Conservation (phyloP, 2,888 invertebrate genomes). For the Furcula furcula region DNA sequence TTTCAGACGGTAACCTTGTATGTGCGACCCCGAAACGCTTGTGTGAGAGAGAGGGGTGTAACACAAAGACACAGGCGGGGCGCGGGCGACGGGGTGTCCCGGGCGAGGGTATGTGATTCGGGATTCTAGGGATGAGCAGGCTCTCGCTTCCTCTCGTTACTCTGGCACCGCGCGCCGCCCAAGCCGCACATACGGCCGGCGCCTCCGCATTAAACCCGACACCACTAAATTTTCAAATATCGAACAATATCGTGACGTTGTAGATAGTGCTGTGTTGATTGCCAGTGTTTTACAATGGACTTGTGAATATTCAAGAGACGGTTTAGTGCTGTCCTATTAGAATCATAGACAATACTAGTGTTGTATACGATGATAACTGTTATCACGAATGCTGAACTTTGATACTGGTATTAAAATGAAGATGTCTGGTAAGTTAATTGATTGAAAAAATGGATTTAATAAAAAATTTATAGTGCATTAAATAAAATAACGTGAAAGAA, state of each 20-base stretch:
- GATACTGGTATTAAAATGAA: conserved; percentile 63
- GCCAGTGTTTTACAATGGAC: conserved; percentile 1
- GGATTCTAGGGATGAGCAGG: conserved; percentile 82
- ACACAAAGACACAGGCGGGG: conserved; percentile 65
- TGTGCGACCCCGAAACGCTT: conserved; percentile 49
- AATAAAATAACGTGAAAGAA: no score
- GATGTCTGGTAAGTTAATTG: conserved; percentile 67
- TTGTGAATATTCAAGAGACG: background rate
- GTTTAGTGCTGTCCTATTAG: conserved; percentile 11
- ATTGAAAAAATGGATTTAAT: conserved; percentile 6
- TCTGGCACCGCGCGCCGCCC: conserved; percentile 73
- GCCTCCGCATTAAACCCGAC: conserved; percentile 28
- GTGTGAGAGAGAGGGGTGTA: conserved; percentile 77
- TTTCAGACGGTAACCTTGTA: conserved; percentile 67
- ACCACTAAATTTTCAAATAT: conserved; percentile 23
- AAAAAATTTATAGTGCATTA: no score
- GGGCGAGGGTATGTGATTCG: conserved; percentile 77
- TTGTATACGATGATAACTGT: conserved; percentile 20
- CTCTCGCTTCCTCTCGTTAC: conserved; percentile 79
- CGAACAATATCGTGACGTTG: background rate
- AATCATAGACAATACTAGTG: background rate
- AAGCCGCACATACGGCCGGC: conserved; percentile 57
- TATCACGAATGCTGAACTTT: conserved; percentile 49
- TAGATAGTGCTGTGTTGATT: conserved; percentile 13
- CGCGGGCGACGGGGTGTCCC: conserved; percentile 61